Conservation (phyloP, 2,888 invertebrate genomes). For the Loripinus fragilis region DNA sequence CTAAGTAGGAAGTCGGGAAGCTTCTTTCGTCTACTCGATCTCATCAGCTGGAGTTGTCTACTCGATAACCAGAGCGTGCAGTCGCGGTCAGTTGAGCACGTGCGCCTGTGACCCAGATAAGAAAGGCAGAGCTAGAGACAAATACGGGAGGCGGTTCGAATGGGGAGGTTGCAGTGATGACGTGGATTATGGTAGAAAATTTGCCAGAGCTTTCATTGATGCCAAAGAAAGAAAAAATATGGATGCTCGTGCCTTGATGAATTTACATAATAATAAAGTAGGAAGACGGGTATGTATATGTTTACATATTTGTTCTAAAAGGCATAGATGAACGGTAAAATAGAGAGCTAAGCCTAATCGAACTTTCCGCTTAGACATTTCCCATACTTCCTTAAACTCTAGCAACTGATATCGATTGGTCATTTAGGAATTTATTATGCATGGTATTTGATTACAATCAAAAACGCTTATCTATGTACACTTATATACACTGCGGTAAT, state of each 20-base stretch:
- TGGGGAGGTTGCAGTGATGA: conserved; percentile 94
- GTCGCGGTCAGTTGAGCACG: conserved; percentile 94
- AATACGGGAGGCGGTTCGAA: conserved; percentile 71
- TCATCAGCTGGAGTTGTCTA: conserved; percentile 90
- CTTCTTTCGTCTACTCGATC: conserved; percentile 86
- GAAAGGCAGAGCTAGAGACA: conserved; percentile 74
- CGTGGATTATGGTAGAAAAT: conserved; percentile 86
- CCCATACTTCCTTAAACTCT: no score
- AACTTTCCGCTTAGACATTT: no score
- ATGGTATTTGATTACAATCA: no score
- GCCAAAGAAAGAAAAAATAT: conserved; percentile 88
- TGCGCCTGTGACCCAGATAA: conserved; percentile 89
- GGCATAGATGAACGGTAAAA: no score
- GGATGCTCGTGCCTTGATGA: conserved; percentile 94
- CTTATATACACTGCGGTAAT: no score
- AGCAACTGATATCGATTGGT: no score
- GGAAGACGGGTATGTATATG: conserved; percentile 93
- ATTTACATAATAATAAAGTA: conserved; percentile 98
- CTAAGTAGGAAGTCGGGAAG: conserved; percentile 85
- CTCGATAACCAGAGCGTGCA: conserved; percentile 95
- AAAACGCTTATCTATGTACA: no score
- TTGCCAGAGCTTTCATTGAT: conserved; percentile 97
- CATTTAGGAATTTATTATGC: no score
- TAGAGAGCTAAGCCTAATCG: no score
- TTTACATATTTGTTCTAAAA: no score